Conservation (phyloP, 2,797 vertebrate species). For the Argyrosomus regius region DNA sequence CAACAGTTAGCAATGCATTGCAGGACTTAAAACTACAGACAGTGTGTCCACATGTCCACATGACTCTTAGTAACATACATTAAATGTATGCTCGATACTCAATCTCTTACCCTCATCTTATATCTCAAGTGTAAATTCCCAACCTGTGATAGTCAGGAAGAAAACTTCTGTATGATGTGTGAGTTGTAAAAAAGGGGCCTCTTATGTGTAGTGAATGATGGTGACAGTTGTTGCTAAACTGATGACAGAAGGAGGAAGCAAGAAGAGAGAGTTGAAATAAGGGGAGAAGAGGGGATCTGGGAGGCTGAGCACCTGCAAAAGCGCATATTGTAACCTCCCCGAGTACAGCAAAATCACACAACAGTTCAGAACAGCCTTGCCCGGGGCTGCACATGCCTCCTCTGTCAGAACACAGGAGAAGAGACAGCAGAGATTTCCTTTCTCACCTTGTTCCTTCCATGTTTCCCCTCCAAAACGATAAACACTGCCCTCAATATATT, state of each 20-base stretch:
- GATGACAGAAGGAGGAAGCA: constrained; percentile 28
- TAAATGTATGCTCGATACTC: not conserved
- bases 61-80: not conserved
- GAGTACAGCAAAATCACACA: constrained; percentile 39
- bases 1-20: not conserved
- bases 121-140: constrained; percentile 8
- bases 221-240: constrained; percentile 34
- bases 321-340: constrained; percentile 17
- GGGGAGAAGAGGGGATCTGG: not conserved
- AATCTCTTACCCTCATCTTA: not conserved
- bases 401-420: constrained; percentile 42
- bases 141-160: not conserved
- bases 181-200: constrained; percentile 1
- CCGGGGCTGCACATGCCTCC: constrained; percentile 32
- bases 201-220: constrained; percentile 2
- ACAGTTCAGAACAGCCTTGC: constrained; percentile 29
- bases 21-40: constrained; percentile 10
- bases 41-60: not conserved
- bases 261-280: constrained; percentile 28
- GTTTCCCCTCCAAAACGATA: not conserved
- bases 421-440: constrained; percentile 22
- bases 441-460: not conserved
- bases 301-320: constrained; percentile 42
- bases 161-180: not conserved
- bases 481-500: not conserved